phyloP scores from a whole-genome alignment of 2,888 invertebrate species.

The Erebia palarica region DNA sequence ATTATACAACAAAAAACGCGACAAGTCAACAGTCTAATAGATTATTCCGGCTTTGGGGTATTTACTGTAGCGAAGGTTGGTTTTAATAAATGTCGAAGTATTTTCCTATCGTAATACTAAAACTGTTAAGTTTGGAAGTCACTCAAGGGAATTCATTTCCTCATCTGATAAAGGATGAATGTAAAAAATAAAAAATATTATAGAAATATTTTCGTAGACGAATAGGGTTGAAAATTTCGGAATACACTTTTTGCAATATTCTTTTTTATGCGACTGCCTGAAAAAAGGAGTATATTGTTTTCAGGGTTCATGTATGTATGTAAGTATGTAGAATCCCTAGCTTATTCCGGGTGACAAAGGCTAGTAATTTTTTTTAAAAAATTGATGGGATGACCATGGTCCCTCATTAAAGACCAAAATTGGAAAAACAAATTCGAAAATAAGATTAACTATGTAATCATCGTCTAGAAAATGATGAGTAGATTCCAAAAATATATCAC shows the following conservation, averaged over 20 bases:
- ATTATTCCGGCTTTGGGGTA: constrained; percentile 37
- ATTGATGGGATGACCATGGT: too few species aligned
- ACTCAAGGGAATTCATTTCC: constrained; percentile 24
- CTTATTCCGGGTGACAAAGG: too few species aligned
- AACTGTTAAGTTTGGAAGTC: constrained; percentile 29
- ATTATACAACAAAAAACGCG: constrained; percentile 36
- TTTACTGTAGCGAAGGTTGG: constrained; percentile 34
- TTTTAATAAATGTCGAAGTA: constrained; percentile 40
- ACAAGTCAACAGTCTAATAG: constrained; percentile 39
- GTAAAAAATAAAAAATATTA: neutral
- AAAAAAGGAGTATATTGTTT: too few species aligned
- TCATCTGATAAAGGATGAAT: neutral
- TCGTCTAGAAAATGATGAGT: too few species aligned
- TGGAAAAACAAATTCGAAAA: too few species aligned
- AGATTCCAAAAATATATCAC: too few species aligned
- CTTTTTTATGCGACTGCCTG: too few species aligned
- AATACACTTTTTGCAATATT: neutral
- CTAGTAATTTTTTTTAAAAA: too few species aligned
- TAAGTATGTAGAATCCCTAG: too few species aligned
- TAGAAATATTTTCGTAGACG: neutral
- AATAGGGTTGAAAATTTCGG: neutral
- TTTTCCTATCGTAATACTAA: constrained; percentile 34
- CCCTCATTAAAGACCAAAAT: too few species aligned
- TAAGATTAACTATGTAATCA: too few species aligned
- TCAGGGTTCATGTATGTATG: too few species aligned